Evolutionary conservation across 1,140 invertebrate genomes (phyloP), one percentile per base, ranked within the genome.

Genomic region (Drosophila melanogaster): DNA sequence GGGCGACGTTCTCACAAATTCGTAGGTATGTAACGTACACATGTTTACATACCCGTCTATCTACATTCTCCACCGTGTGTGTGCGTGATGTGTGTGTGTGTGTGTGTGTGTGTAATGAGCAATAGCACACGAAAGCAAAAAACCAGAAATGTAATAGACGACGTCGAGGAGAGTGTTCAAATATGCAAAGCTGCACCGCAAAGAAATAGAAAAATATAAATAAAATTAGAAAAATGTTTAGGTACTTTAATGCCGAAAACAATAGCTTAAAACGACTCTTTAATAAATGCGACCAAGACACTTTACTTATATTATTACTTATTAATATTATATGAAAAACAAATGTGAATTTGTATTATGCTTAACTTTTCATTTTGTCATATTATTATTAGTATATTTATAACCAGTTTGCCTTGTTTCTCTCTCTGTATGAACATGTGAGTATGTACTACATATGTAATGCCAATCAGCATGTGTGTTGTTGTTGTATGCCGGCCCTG

Each of bases 111-210:
- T 85, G 84, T 87, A 86, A 89, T 86, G 84, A 83, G 79, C 72
- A 69, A 40, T 37, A 60, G 61, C 61, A 50, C 30, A 30, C 30
- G 75, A 75, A 69, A 85, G 65, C 79, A 60, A 79, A 89, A 89
- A 87, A 87, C 83, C 83, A 87, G 84, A 87, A 87, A 83, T 79
- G 79, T 83, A 79, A 89, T 89, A 66, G 71, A 76, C 38, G 60
- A 56, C 54, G 62, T 41, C 43, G 51, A 40, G 46, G 38, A 40
- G 41, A 41, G 59, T 35, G 76, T 79, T 59, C 51, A 67, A 71
- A 84, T 83, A 69, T 65, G 62, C 49, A 69, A 17, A 56, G 38
- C 19, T 57, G 40, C 37, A 17, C 53, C 19, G 33, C 22, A 58
- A 26, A 6, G 2, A 22, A 56, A 38, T 11, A 2, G 8, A 14